A percentile compares a stretch with the other conserved stretches of the same genome.
Evolutionary conservation across 2,113 vertebrate species (phyloP).

Genomic region (Mirza zaza): DNA sequence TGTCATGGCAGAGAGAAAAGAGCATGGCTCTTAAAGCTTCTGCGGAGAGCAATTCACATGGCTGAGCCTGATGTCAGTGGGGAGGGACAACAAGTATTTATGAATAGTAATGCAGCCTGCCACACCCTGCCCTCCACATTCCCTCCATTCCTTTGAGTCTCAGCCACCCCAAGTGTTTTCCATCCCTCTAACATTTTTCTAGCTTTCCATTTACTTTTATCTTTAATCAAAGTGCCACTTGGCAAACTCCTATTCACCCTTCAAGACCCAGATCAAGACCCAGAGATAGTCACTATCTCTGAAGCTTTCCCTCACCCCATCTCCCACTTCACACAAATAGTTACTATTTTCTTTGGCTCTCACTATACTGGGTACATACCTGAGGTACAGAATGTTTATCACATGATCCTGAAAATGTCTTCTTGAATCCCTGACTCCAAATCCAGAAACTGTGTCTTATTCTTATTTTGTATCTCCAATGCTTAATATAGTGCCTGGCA

Average conservation of each 20-base stretch:
- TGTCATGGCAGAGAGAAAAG: background rate
- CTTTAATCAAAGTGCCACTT: background rate
- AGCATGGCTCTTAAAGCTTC: background rate
- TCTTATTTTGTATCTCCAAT: background rate
- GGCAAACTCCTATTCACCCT: constrained; percentile 45
- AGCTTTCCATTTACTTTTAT: constrained; percentile 30
- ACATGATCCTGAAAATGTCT: background rate
- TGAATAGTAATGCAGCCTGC: constrained; percentile 1
- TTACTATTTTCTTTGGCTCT: constrained; percentile 17
- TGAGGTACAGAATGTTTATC: background rate
- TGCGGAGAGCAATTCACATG: background rate
- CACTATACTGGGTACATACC: background rate
- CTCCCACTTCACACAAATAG: background rate
- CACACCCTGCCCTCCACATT: constrained; percentile 60
- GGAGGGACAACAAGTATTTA: constrained; percentile 45
- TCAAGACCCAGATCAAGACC: constrained; percentile 34
- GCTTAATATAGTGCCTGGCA: background rate
- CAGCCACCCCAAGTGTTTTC: constrained; percentile 28
- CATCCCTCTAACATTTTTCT: constrained; percentile 43
- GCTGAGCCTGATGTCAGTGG: constrained; percentile 58
- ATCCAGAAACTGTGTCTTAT: background rate
- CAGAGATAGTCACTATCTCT: background rate
- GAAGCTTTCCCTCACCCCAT: background rate
- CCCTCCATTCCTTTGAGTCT: constrained; percentile 46
- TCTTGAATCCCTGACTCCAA: constrained; percentile 13